phyloP scores from a whole-genome alignment of 1,140 invertebrate species.

The Ostrea denselamellosa region DNA sequence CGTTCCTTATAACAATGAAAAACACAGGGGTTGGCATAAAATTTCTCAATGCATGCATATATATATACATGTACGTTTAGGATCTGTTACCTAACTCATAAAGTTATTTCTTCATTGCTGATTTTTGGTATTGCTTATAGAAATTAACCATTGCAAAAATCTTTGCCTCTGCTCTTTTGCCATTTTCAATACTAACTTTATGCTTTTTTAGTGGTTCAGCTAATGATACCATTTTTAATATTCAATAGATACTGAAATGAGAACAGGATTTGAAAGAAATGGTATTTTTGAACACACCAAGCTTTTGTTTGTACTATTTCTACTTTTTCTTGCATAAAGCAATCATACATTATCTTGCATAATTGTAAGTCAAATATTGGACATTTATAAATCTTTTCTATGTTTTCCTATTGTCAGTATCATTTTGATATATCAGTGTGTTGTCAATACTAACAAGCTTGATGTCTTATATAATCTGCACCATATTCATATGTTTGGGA shows the following conservation, averaged over 20 bases:
- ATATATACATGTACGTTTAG: background rate
- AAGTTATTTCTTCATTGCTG: background rate
- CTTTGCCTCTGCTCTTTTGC: background rate
- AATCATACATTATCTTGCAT: background rate
- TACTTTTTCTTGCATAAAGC: constrained; percentile 13
- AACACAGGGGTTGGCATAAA: background rate
- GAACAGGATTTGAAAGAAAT: constrained; percentile 35
- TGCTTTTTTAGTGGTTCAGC: background rate
- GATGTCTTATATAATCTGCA: background rate
- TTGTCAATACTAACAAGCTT: background rate
- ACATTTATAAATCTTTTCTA: background rate
- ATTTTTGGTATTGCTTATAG: background rate
- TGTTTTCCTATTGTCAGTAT: background rate
- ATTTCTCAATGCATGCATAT: background rate
- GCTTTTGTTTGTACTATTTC: constrained; percentile 1
- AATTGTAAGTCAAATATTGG: background rate
- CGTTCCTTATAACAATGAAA: background rate
- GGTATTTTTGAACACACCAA: constrained; percentile 39
- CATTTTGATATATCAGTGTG: background rate
- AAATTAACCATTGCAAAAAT: background rate
- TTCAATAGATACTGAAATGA: constrained; percentile 48
- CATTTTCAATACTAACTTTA: background rate
- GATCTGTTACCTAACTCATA: background rate
- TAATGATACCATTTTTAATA: background rate
- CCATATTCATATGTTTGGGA: background rate